Conservation (phyloP, 2,888 invertebrate genomes). For the Tholera decimalis region DNA sequence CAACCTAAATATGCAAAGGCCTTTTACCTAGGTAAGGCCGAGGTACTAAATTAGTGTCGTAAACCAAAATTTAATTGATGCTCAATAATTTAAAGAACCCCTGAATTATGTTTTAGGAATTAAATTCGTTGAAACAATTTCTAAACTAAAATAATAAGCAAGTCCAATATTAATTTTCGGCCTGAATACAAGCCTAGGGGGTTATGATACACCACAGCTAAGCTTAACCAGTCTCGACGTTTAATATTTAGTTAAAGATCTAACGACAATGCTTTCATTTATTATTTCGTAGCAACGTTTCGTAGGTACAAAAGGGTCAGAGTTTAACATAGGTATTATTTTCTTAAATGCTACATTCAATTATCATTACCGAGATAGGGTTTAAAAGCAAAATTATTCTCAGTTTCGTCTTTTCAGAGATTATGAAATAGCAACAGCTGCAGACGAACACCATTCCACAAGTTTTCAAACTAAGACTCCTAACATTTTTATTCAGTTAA, state of each 20-base stretch:
- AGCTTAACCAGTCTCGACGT: not conserved
- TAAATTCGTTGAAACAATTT: conserved; percentile 45
- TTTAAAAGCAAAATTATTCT: conserved; percentile 15
- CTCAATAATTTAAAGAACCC: conserved; percentile 52
- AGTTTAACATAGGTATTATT: not conserved
- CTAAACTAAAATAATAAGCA: conserved; percentile 52
- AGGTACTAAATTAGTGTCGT: conserved; percentile 39
- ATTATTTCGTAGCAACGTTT: not conserved
- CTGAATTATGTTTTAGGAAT: conserved; percentile 49
- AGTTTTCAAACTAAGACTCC: conserved; percentile 51
- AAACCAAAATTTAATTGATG: conserved; percentile 52
- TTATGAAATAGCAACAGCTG: conserved; percentile 46
- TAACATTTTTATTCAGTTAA: conserved; percentile 59
- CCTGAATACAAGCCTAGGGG: conserved; percentile 13
- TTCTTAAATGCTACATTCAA: not conserved
- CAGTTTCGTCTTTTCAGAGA: conserved; percentile 21
- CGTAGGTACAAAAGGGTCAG: too few species aligned
- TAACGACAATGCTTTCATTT: not conserved
- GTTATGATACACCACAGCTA: conserved; percentile 8
- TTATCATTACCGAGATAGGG: conserved; percentile 5
- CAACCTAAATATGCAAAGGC: conserved; percentile 26
- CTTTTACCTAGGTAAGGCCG: too few species aligned
- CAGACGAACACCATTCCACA: conserved; percentile 28
- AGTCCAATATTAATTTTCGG: conserved; percentile 45
- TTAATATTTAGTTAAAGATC: not conserved